A percentile compares a stretch with the other conserved stretches of the same genome.
These are phyloP conservation scores for Ginglymostoma cirratum DNA, from an alignment of 2,113 vertebrate genomes.

Conservation along the genomic window DNA sequence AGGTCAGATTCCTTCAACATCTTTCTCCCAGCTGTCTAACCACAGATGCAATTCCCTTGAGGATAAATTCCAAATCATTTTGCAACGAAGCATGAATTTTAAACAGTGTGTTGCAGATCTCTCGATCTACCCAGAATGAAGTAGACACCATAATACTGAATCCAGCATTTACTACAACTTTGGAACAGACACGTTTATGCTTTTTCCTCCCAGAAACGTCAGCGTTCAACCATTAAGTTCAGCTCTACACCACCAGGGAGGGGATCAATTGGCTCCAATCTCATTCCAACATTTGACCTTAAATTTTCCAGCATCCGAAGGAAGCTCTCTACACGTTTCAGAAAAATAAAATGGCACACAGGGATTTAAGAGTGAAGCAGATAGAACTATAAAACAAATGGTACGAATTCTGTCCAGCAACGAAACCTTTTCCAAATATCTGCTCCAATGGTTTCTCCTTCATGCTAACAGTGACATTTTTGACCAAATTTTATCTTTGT, in stretches of 20 bases:
- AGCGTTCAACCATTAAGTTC: conserved; percentile 23
- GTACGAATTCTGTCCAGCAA: background rate
- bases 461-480: background rate
- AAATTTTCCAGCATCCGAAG: background rate
- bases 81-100: background rate
- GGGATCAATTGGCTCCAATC: conserved; percentile 18
- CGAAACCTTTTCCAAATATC: background rate
- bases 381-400: background rate
- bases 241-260: background rate
- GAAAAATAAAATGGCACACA: background rate
- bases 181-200: background rate
- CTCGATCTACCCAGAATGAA: background rate
- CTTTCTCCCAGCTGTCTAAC: background rate
- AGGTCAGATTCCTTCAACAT: no score
- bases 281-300: conserved; percentile 22
- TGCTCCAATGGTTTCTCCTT: background rate
- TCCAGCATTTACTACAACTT: background rate
- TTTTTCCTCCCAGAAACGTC: conserved; percentile 1
- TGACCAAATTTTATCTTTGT: no score
- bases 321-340: background rate
- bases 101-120: no score
- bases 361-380: background rate
- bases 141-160: background rate
- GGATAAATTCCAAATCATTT: background rate
- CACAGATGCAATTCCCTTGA: background rate